Evolutionary conservation across 2,888 invertebrate genomes (phyloP).

Genomic region (Prostheceraeus crozeri): DNA sequence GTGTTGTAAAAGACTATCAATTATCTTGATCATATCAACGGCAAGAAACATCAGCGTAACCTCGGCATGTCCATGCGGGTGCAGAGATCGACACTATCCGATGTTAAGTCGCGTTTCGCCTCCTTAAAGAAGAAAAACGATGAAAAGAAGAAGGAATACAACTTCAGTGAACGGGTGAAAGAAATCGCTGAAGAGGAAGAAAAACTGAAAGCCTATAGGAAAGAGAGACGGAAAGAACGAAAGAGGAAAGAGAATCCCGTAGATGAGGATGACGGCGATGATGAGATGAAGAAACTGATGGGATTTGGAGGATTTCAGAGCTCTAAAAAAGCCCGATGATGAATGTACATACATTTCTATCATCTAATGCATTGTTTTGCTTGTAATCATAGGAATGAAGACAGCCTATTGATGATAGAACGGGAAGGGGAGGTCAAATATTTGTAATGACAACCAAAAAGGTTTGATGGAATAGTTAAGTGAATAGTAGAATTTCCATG

Average conservation of each 20-base stretch:
- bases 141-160: constrained; percentile 81
- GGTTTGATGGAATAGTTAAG: too few relatives aligned
- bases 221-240: constrained; percentile 74
- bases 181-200: constrained; percentile 95
- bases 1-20: constrained; percentile 99
- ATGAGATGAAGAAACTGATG: constrained; percentile 53
- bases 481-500: too few relatives aligned
- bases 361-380: too few relatives aligned
- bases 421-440: too few relatives aligned
- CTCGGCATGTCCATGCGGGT: constrained; percentile 98
- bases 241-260: constrained; percentile 51
- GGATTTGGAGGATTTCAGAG: constrained; percentile 56
- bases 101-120: constrained; percentile 37
- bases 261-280: constrained; percentile 46
- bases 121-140: constrained; percentile 33
- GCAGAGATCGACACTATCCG: constrained; percentile 72
- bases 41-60: constrained; percentile 97
- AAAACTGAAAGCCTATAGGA: constrained; percentile 75
- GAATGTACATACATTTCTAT: too few relatives aligned
- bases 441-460: too few relatives aligned
- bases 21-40: constrained; percentile 97
- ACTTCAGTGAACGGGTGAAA: constrained; percentile 76
- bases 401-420: too few relatives aligned
- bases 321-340: too few relatives aligned
- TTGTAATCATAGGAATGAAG: too few relatives aligned